Evolutionary conservation across 30 jellyfish, hydroid and myxozoan species (phyloP).

Genomic region (Sanderia malayensis): DNA sequence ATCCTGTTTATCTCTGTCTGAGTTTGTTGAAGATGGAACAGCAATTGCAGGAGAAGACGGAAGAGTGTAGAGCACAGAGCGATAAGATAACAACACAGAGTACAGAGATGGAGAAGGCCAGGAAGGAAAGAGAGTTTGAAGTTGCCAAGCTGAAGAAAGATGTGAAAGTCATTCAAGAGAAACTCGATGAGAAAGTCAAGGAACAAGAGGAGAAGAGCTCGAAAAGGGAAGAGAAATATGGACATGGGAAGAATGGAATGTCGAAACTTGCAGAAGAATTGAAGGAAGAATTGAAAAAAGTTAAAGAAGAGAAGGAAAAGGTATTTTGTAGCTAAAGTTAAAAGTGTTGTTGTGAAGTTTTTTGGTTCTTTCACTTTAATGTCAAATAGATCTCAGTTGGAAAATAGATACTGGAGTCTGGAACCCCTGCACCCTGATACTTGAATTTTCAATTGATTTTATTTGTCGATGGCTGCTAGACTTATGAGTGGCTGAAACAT

Average conservation of each 20-base stretch:
- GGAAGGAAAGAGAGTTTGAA: constrained; percentile 65
- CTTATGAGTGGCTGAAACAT: too few relatives aligned
- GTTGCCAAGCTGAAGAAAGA: constrained; percentile 63
- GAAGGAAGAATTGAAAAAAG: constrained; percentile 58
- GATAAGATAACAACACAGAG: constrained; percentile 26
- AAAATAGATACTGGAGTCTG: too few relatives aligned
- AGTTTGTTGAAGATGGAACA: constrained; percentile 67
- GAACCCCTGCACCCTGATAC: too few relatives aligned
- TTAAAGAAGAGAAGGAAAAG: constrained; percentile 63
- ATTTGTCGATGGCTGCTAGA: too few relatives aligned
- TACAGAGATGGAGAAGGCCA: constrained; percentile 62
- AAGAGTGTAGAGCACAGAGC: constrained; percentile 19
- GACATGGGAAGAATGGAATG: constrained; percentile 52
- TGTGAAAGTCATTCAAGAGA: constrained; percentile 59
- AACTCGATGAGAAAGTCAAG: constrained; percentile 62
- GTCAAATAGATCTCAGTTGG: too few relatives aligned
- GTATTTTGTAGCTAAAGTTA: too few relatives aligned
- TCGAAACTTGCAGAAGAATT: constrained; percentile 49
- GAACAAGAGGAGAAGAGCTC: constrained; percentile 47
- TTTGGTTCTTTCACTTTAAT: too few relatives aligned
- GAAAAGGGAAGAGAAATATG: constrained; percentile 39
- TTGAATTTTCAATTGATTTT: too few relatives aligned
- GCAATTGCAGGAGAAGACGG: constrained; percentile 48
- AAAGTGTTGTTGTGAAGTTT: too few relatives aligned
- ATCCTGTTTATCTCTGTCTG: constrained; percentile 71